phyloP scores from a whole-genome alignment of 2,113 vertebrate species.

The Raja brachyura region DNA sequence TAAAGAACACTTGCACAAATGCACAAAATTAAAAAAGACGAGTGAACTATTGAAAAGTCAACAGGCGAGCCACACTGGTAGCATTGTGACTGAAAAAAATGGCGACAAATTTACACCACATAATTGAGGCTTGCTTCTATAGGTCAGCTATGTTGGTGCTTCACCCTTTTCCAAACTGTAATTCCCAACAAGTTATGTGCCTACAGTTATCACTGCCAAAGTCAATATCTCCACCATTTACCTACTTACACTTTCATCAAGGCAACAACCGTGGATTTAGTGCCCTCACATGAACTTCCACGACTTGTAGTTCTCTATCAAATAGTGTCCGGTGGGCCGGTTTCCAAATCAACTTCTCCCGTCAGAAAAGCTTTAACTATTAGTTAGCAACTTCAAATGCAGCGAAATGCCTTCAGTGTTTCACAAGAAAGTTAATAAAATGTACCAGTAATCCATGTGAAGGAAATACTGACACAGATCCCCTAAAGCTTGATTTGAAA shows the following conservation, averaged over 20 bases:
- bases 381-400: background rate
- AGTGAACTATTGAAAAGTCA: background rate
- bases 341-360: background rate
- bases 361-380: background rate
- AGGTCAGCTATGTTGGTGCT: background rate
- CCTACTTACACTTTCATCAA: background rate
- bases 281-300: background rate
- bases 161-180: background rate
- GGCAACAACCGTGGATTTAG: background rate
- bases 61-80: background rate
- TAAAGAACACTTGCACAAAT: too few relatives aligned
- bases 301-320: background rate
- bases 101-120: background rate
- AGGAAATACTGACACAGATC: too few relatives aligned
- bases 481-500: too few relatives aligned
- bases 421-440: too few relatives aligned
- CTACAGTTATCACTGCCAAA: background rate
- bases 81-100: background rate
- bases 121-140: background rate
- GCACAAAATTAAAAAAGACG: background rate
- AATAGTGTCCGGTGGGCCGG: background rate
- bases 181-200: background rate
- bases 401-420: too few relatives aligned
- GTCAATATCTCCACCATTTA: background rate
- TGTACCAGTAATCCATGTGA: too few relatives aligned